Percentiles rank a stretch among this genome's conserved stretches.
These are phyloP conservation scores for Melitaea cinxia DNA, from an alignment of 1,140 invertebrate genomes.

Conservation along the genomic window DNA sequence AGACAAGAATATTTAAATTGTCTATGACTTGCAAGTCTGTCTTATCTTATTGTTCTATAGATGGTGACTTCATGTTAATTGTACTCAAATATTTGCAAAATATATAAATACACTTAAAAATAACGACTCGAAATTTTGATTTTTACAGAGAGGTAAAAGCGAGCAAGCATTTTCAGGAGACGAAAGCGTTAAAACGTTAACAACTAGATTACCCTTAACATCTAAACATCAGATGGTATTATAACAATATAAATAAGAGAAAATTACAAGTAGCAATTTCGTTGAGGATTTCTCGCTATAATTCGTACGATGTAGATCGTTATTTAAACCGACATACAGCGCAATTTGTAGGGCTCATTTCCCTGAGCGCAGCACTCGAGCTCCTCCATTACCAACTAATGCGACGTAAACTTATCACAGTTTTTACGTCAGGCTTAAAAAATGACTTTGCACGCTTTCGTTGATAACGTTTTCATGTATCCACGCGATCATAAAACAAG, in stretches of 20 bases:
- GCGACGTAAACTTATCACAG: slow-evolving; percentile 9
- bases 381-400: slow-evolving; percentile 21
- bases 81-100: too few species aligned
- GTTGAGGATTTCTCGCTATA: slow-evolving; percentile 7
- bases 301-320: slow-evolving; percentile 15
- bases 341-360: slow-evolving; percentile 22
- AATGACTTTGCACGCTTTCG: background rate
- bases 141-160: too few species aligned
- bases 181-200: too few species aligned
- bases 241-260: slow-evolving; percentile 4
- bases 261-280: slow-evolving; percentile 14
- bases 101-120: too few species aligned
- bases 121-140: too few species aligned
- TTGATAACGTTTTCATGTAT: background rate
- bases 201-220: too few species aligned
- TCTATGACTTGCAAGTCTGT: too few species aligned
- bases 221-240: background rate
- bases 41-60: too few species aligned
- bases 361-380: slow-evolving; percentile 20
- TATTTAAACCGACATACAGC: slow-evolving; percentile 23
- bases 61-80: too few species aligned
- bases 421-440: slow-evolving; percentile 11
- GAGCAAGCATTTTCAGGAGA: too few species aligned
- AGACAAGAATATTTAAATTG: too few species aligned
- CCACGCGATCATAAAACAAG: background rate